Evolutionary conservation across 2,888 invertebrate species (phyloP).

Genomic region (Phyllotreta cruciferae): DNA sequence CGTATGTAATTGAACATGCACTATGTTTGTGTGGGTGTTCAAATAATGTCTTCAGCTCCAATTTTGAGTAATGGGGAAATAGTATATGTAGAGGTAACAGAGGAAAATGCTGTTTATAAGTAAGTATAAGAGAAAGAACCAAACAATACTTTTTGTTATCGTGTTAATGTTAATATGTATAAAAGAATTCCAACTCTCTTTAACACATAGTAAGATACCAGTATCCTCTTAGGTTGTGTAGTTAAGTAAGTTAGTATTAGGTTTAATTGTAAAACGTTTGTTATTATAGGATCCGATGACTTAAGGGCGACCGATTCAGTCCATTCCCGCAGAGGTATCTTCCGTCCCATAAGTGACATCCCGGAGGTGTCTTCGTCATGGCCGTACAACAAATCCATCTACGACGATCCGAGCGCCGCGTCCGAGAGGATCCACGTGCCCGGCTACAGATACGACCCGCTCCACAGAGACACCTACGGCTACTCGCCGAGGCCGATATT

Average conservation of each 20-base stretch:
- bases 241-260: neutral
- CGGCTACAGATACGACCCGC: slow-evolving; percentile 90
- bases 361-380: slow-evolving; percentile 76
- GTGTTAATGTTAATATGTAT: no score
- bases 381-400: slow-evolving; percentile 86
- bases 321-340: slow-evolving; percentile 68
- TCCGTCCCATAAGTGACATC: slow-evolving; percentile 73
- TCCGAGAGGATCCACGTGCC: slow-evolving; percentile 85
- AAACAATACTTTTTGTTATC: no score
- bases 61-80: no score
- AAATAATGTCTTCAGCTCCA: no score
- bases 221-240: neutral
- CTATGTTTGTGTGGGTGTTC: no score
- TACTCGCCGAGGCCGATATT: slow-evolving; percentile 89
- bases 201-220: neutral
- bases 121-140: no score
- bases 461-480: slow-evolving; percentile 89
- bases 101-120: no score
- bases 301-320: slow-evolving; percentile 82
- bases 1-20: no score
- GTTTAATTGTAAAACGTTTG: neutral
- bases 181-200: no score
- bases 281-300: slow-evolving; percentile 83
- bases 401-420: slow-evolving; percentile 81
- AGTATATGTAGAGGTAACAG: no score